Evolutionary conservation across 1,140 invertebrate species (phyloP).

Genomic region (Copidosoma floridanum): DNA sequence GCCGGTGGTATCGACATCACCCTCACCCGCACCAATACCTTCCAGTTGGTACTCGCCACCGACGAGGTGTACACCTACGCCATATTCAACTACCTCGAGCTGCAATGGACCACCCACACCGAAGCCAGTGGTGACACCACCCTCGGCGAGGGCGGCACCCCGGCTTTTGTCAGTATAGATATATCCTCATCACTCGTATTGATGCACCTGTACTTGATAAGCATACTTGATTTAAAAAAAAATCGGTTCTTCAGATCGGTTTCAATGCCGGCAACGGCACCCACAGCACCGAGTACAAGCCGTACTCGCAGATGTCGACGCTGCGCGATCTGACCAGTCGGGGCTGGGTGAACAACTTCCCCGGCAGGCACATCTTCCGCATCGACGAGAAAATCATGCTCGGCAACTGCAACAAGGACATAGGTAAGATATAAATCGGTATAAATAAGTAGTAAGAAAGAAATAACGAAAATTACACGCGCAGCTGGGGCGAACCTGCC

Average conservation of each 20-base stretch:
- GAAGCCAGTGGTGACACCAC: slow-evolving; percentile 87
- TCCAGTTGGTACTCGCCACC: slow-evolving; percentile 89
- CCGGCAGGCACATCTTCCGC: slow-evolving; percentile 89
- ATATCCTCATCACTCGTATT: too few relatives aligned
- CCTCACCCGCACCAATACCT: slow-evolving; percentile 85
- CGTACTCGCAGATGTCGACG: slow-evolving; percentile 85
- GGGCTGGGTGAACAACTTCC: slow-evolving; percentile 84
- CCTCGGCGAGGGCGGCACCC: slow-evolving; percentile 80
- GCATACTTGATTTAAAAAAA: too few relatives aligned
- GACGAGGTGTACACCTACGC: slow-evolving; percentile 93
- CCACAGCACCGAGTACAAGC: slow-evolving; percentile 82
- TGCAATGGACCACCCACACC: slow-evolving; percentile 88
- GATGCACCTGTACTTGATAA: too few relatives aligned
- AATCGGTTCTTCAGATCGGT: slow-evolving; percentile 83
- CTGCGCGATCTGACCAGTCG: slow-evolving; percentile 77
- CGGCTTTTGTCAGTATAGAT: slow-evolving; percentile 71
- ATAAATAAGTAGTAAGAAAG: too few relatives aligned
- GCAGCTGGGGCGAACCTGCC: slow-evolving; percentile 76
- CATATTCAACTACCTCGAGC: slow-evolving; percentile 89
- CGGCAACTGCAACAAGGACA: slow-evolving; percentile 88
- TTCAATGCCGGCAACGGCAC: slow-evolving; percentile 96
- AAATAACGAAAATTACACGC: too few relatives aligned
- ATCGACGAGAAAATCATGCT: slow-evolving; percentile 92
- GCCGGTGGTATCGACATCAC: slow-evolving; percentile 82
- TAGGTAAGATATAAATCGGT: slow-evolving; percentile 62